These are phyloP conservation scores for Psammodynastes pulverulentus DNA, from an alignment of 2,113 vertebrate genomes.

Conservation along the genomic window DNA sequence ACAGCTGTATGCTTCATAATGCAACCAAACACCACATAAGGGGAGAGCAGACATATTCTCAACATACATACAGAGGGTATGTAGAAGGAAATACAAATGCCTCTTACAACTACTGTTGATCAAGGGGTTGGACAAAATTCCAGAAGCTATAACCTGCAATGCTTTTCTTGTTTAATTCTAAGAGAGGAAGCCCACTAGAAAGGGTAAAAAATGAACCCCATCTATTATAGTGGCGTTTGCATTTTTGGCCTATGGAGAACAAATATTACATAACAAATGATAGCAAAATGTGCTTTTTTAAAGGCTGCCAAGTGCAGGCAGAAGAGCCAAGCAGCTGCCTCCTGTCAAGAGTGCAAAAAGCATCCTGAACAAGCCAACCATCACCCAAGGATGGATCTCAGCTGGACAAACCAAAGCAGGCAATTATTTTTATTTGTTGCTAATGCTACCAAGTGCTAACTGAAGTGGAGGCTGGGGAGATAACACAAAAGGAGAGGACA, in stretches of 20 bases:
- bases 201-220: neutral
- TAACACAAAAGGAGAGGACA: neutral
- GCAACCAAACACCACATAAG: neutral
- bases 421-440: neutral
- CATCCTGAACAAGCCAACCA: neutral
- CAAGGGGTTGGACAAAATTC: neutral
- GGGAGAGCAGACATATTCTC: neutral
- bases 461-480: neutral
- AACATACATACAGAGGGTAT: neutral
- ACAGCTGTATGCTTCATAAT: neutral
- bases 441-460: neutral
- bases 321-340: neutral
- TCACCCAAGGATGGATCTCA: neutral
- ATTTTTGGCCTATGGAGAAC: neutral
- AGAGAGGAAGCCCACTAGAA: neutral
- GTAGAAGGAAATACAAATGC: neutral
- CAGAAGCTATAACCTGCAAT: neutral
- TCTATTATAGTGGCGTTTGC: neutral
- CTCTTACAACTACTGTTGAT: neutral
- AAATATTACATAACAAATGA: neutral
- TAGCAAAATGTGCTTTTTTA: neutral
- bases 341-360: neutral
- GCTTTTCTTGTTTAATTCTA: neutral
- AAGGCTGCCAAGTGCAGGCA: neutral
- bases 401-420: neutral